Percentiles rank a stretch among this genome's conserved stretches.
phyloP scores from a whole-genome alignment of 2,797 vertebrate species.

The Erethizon dorsatum region DNA sequence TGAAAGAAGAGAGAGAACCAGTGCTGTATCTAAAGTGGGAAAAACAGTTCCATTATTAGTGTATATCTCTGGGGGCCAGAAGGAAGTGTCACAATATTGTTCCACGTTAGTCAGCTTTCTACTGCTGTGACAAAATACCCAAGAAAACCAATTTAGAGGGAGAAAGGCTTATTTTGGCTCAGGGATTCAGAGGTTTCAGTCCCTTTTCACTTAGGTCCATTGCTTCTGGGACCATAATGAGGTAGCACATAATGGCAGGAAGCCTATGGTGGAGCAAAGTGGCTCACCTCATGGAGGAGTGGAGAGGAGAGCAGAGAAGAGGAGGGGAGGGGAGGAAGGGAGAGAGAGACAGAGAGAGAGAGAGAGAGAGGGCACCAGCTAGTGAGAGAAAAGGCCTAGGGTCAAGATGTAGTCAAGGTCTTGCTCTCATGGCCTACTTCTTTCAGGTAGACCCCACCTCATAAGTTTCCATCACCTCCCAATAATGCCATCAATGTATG shows the following conservation, averaged over 20 bases:
- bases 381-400: background rate
- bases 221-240: background rate
- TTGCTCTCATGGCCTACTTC: background rate
- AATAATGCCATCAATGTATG: background rate
- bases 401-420: background rate
- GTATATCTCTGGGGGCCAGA: background rate
- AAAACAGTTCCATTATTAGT: background rate
- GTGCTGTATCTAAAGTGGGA: background rate
- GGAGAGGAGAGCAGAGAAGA: background rate
- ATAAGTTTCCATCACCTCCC: background rate
- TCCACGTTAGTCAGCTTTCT: background rate
- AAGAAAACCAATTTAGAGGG: background rate
- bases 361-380: background rate
- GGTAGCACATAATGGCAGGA: background rate
- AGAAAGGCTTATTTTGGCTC: background rate
- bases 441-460: background rate
- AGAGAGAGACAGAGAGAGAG: no score
- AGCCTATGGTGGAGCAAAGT: background rate
- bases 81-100: background rate
- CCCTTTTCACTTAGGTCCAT: background rate
- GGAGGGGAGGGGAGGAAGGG: accelerated
- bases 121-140: background rate
- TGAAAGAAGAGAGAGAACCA: background rate
- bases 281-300: background rate
- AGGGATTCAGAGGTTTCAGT: background rate